Conservation (phyloP, 2,113 vertebrate genomes). For the Rissa tridactyla region DNA sequence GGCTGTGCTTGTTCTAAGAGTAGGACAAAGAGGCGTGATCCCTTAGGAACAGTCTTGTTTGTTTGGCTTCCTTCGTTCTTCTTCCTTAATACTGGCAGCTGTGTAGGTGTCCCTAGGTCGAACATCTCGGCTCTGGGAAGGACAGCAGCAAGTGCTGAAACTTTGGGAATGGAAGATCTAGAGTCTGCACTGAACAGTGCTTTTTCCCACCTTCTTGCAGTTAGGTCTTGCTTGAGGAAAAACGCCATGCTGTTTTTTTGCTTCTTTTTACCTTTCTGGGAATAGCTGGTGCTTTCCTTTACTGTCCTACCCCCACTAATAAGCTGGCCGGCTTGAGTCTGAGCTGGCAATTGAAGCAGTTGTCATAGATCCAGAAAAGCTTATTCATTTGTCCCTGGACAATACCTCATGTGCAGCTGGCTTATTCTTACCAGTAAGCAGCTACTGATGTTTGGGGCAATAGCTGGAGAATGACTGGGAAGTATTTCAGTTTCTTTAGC, state of each 20-base stretch:
- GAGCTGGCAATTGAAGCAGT: background rate
- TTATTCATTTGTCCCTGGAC: background rate
- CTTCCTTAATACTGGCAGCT: background rate
- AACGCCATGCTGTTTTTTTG: background rate
- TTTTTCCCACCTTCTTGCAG: background rate
- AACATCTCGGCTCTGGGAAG: background rate
- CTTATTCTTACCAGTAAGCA: background rate
- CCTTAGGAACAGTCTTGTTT: background rate
- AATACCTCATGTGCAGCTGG: background rate
- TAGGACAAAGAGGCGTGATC: background rate
- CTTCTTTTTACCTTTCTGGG: background rate
- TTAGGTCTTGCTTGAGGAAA: background rate
- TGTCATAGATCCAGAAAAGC: background rate
- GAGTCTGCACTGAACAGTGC: background rate
- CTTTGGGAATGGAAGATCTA: background rate
- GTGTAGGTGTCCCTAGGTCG: background rate
- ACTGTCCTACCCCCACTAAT: background rate
- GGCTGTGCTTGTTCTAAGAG: background rate
- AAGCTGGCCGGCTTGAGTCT: background rate
- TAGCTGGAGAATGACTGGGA: background rate
- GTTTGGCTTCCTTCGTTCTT: background rate
- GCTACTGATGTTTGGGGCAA: background rate
- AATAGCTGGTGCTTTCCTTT: background rate
- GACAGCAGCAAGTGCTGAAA: constrained; percentile 70
- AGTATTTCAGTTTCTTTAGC: background rate